phyloP scores from a whole-genome alignment of 2,888 invertebrate species.

The Drosophila flavopinicola region DNA sequence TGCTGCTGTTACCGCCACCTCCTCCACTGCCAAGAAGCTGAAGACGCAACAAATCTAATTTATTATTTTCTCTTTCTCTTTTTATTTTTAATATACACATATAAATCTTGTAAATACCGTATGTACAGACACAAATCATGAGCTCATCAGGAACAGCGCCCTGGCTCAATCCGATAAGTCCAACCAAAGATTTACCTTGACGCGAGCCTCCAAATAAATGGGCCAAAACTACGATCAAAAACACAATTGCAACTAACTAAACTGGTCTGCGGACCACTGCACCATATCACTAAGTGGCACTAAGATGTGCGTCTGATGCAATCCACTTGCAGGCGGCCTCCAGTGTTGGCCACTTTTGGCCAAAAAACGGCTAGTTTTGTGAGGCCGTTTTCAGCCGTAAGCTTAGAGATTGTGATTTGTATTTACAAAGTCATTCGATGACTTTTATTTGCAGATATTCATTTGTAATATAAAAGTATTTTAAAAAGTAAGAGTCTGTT shows the following conservation, averaged over 20 bases:
- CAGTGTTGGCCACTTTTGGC: background rate
- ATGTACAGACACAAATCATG: constrained; percentile 7
- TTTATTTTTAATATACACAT: constrained; percentile 1
- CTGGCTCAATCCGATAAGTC: background rate
- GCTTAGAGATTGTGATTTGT: too few relatives aligned
- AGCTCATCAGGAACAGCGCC: background rate
- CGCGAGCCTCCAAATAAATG: constrained; percentile 13
- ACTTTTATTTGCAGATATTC: too few relatives aligned
- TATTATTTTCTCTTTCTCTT: background rate
- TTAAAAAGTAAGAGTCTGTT: too few relatives aligned
- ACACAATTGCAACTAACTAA: background rate
- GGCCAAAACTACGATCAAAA: constrained; percentile 19
- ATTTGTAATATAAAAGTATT: too few relatives aligned
- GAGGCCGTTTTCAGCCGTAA: too few relatives aligned
- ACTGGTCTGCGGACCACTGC: constrained; percentile 6
- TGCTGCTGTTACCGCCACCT: constrained; percentile 6
- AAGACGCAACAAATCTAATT: constrained; percentile 16
- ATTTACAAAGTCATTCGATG: too few relatives aligned
- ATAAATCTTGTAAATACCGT: constrained; percentile 23
- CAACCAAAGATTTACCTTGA: constrained; percentile 16
- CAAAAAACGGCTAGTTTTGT: background rate
- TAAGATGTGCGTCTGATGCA: constrained; percentile 37
- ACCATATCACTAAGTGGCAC: constrained; percentile 15
- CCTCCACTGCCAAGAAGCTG: constrained; percentile 31
- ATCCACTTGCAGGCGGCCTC: constrained; percentile 6